Percentiles rank a stretch among this genome's conserved stretches.
Evolutionary conservation across 2,113 vertebrate species (phyloP).

Genomic region (Passerina amoena): DNA sequence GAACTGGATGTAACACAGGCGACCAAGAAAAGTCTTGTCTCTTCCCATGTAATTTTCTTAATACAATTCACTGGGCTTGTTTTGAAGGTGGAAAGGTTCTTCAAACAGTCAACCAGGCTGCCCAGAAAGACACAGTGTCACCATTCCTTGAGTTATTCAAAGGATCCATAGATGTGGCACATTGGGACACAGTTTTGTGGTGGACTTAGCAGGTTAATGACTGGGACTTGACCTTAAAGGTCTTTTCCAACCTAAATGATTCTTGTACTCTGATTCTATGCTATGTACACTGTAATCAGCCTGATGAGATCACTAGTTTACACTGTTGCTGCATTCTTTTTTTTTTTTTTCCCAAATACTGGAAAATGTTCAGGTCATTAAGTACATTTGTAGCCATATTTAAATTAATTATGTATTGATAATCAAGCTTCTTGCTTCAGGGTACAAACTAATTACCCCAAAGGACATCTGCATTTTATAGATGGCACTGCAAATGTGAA

Average conservation of each 20-base stretch:
- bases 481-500: not conserved
- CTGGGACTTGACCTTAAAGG: not conserved
- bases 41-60: not conserved
- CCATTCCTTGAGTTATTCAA: not conserved
- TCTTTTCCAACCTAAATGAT: not conserved
- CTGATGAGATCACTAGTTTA: not conserved
- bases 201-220: not conserved
- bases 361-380: not conserved
- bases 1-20: no score
- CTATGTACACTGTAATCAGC: not conserved
- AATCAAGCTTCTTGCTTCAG: not conserved
- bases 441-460: not conserved
- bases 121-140: not conserved
- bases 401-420: not conserved
- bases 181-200: not conserved
- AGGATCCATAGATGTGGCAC: fast-evolving
- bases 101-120: not conserved
- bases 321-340: not conserved
- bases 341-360: no score
- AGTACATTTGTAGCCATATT: not conserved
- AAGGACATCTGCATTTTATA: not conserved
- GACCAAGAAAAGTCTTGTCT: not conserved
- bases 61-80: not conserved
- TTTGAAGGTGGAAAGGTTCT: not conserved
- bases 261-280: not conserved